Conservation (phyloP, 2,888 invertebrate species). For the Drosophila meridiana region DNA sequence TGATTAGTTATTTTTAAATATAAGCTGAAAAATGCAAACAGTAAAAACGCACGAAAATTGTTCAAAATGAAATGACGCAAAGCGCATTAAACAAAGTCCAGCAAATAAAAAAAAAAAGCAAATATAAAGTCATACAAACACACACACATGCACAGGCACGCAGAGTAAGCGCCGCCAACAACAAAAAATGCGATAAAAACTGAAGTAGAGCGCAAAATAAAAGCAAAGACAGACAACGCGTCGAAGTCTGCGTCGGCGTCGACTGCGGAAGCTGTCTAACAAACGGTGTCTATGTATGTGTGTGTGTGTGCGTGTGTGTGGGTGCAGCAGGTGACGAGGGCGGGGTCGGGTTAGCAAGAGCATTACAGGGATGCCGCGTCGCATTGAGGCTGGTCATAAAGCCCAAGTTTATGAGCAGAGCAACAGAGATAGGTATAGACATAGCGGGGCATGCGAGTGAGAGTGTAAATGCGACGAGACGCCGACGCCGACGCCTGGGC, state of each 20-base stretch:
- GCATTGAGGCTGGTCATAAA: slow-evolving; percentile 74
- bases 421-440: slow-evolving; percentile 23
- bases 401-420: slow-evolving; percentile 57
- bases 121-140: slow-evolving; percentile 45
- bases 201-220: slow-evolving; percentile 61
- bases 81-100: slow-evolving; percentile 73
- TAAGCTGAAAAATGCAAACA: slow-evolving; percentile 62
- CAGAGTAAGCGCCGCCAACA: slow-evolving; percentile 49
- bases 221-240: slow-evolving; percentile 43
- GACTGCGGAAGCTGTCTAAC: slow-evolving; percentile 70
- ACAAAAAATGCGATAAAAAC: slow-evolving; percentile 55
- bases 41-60: slow-evolving; percentile 54
- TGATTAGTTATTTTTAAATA: slow-evolving; percentile 72
- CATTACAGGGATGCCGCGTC: slow-evolving; percentile 52
- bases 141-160: neutral
- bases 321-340: slow-evolving; percentile 12
- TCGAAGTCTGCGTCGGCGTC: slow-evolving; percentile 6
- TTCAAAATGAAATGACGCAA: slow-evolving; percentile 74
- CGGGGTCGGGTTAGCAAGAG: slow-evolving; percentile 17
- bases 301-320: slow-evolving; percentile 32
- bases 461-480: slow-evolving; percentile 6
- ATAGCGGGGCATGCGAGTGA: neutral
- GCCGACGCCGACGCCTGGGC: slow-evolving; percentile 28
- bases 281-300: slow-evolving; percentile 47
- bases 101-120: slow-evolving; percentile 20